Evolutionary conservation across 2,888 invertebrate species (phyloP), one percentile per base, ranked within the genome.

Genomic region (Tetanocera ferruginea): DNA sequence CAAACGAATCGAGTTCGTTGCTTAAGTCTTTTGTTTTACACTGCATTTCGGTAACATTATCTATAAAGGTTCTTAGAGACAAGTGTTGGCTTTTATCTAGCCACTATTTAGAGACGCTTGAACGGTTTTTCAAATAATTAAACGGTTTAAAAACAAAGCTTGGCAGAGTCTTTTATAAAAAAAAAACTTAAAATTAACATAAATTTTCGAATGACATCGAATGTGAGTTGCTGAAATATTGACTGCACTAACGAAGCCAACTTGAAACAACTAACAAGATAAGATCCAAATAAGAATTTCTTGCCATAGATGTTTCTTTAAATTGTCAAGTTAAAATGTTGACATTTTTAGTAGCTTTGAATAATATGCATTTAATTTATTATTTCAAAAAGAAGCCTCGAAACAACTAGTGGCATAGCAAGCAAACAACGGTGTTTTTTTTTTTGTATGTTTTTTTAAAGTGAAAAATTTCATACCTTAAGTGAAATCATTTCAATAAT

Each of bases 351-450:
- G 31, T n/a, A 43, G 62, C 73, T 19, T 0, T 60, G 37, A 85
- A 86, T 85, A 86, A 85, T 86, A 84, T 86, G 82, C 86, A 84
- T 83, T 85, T 86, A 86, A 86, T 85, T 85, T 85, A 85, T 64
- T 84, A 80, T 83, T 82, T 79, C 60, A 75, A 55, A 70, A 31
- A 25, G 23, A 49, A 34, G 14, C 25, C 5, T 19, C 60, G 37
- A 31, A 11, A 25, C 9, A 6, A 28, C 49, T 62, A 34, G 37
- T 19, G 55, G 57, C 37, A 62, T 3, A 14, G 17, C 17, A 52
- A 52, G 25, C 28, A 43, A 49, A 11, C 31, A 71, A 34, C 66
- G n/a, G n/a, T n/a, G n/a, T n/a, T 49, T 2, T 49, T 55, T 14
- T 5, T 31, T 11, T 51, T 17, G 66, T 19, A 51, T 66, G 75